These are phyloP conservation scores for Drosophila orosa DNA, from an alignment of 1,140 invertebrate species.

Conservation along the genomic window DNA sequence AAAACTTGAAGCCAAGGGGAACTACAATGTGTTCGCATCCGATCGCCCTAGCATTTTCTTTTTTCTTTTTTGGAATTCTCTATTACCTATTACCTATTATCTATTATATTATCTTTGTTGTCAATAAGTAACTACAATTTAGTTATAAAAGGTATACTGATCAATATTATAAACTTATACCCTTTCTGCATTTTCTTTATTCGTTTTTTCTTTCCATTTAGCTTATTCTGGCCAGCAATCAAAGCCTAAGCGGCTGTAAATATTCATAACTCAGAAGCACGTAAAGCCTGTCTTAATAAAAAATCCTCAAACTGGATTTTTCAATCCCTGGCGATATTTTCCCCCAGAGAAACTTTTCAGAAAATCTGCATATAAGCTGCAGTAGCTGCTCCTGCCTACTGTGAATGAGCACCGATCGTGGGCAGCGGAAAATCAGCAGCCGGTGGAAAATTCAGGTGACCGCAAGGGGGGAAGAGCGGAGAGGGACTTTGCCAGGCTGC, in stretches of 20 bases:
- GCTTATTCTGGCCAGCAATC: not conserved
- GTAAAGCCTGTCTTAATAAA: conserved; percentile 19
- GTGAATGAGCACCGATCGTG: conserved; percentile 52
- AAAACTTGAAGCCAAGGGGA: not conserved
- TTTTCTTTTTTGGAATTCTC: too few relatives aligned
- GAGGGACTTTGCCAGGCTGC: conserved; percentile 31
- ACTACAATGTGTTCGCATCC: not conserved
- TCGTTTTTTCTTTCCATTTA: not conserved
- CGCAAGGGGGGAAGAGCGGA: not conserved
- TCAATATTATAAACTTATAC: too few relatives aligned
- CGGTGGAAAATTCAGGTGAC: conserved; percentile 24
- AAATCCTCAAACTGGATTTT: conserved; percentile 35
- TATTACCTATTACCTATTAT: too few relatives aligned
- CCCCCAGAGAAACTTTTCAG: conserved; percentile 38
- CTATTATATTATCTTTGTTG: too few relatives aligned
- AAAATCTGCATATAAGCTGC: conserved; percentile 41
- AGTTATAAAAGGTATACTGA: too few relatives aligned
- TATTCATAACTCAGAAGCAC: conserved; percentile 29
- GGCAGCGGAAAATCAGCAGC: conserved; percentile 37
- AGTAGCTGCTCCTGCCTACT: conserved; percentile 35
- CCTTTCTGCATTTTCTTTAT: not conserved
- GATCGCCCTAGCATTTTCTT: too few relatives aligned
- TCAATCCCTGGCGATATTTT: conserved; percentile 11
- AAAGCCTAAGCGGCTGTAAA: conserved; percentile 11
- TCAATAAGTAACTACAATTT: too few relatives aligned